Conservation (phyloP, 2,797 vertebrate species). For the Acrossocheilus fasciatus region DNA sequence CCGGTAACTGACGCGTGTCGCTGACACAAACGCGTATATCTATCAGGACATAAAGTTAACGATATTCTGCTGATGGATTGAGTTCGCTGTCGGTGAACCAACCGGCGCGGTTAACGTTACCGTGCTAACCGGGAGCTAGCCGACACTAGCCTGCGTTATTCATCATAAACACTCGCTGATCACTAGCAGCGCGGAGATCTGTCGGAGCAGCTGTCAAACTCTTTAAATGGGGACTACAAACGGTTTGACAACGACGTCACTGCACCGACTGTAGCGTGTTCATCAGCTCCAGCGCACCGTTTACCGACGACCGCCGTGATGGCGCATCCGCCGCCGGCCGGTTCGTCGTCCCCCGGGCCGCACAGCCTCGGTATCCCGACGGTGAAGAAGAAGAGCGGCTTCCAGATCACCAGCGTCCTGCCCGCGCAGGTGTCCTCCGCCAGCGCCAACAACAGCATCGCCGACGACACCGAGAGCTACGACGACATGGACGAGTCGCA, state of each 20-base stretch:
- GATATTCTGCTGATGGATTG: conserved; percentile 23
- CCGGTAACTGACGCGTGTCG: conserved; percentile 50
- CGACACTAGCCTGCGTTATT: conserved; percentile 25
- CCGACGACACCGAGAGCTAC: conserved; percentile 97
- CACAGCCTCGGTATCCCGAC: conserved; percentile 86
- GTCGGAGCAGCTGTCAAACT: not conserved
- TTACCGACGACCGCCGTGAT: conserved; percentile 66
- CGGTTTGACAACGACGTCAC: conserved; percentile 30
- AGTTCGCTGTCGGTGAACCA: conserved; percentile 50
- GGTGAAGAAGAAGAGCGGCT: conserved; percentile 98
- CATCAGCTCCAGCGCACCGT: conserved; percentile 47
- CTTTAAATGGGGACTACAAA: conserved; percentile 32
- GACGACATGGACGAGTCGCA: conserved; percentile 98
- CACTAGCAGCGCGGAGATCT: not conserved
- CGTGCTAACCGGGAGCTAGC: conserved; percentile 45
- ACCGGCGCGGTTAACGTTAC: conserved; percentile 54
- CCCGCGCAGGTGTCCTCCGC: conserved; percentile 93
- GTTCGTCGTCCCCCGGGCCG: conserved; percentile 81
- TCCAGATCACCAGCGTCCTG: conserved; percentile 97
- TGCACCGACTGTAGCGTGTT: conserved; percentile 57
- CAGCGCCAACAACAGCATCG: conserved; percentile 96
- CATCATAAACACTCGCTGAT: not conserved
- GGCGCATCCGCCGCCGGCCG: conserved; percentile 74
- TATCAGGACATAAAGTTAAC: not conserved
- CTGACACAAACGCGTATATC: conserved; percentile 1